Base-by-base conservation (phyloP, 2,888 invertebrate species). In the Acleris holmiana region DNA sequence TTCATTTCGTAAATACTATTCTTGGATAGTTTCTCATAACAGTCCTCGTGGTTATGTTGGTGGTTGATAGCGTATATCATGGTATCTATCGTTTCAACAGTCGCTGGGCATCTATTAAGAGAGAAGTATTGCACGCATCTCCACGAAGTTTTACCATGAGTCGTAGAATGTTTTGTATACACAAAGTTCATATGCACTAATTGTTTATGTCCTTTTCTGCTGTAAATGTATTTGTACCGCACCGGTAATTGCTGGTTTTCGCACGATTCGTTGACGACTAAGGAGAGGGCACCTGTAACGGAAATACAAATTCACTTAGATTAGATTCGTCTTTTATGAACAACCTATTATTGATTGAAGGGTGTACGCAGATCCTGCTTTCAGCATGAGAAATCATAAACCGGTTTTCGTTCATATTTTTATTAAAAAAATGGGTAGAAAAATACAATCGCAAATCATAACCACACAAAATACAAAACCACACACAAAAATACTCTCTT, bases 101-200 rank as follows among this genome's bases (percentile, higher is more conserved):
- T 93, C 0, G 93, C 93, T 1, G 93, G 93, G 78, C 93, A 93
- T 68, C 92, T 78, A 71, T 93, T 93, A n/a, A 93, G 74, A 0
- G 93, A 92, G 74, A 93, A 93, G 72, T 93, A 93, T 69, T 93
- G 93, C 10, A 93, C 93, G 74, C 93, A 93, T 46, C 93, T 75
- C 93, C 93, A 93, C 0, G 93, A 93, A 0, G 93, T 93, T 70
- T 93, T 93, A 1, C 93, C 93, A 56, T 93, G 91, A 1, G 91
- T 91, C 1, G 93, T 93, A 0, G 93, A 93, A 78, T 93, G 93
- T 78, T 93, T 93, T 7, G 93, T 93, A 71, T 93, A 93, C 40
- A 93, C 93, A 78, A 93, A 93, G 76, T 93, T 93, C 87, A 88
- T 89, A 78, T 93, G 90, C 51, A 93, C 93, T 71, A 93, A 79